Conservation (phyloP, 2,888 invertebrate genomes). For the Trilocha varians region DNA sequence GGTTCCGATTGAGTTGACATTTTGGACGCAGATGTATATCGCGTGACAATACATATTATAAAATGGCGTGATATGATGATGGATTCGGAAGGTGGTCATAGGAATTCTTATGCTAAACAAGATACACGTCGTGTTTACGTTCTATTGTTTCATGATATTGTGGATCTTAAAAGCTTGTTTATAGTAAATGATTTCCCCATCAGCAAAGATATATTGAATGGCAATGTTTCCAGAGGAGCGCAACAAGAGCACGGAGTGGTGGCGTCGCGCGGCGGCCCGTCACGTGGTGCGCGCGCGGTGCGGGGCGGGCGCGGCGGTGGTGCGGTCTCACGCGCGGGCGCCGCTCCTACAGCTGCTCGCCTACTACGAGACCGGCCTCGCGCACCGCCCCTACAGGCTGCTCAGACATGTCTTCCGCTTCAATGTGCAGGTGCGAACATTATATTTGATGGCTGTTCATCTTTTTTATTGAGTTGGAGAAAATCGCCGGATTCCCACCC, state of each 20-base stretch:
- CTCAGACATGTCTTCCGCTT: constrained; percentile 51
- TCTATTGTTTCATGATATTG: too few relatives aligned
- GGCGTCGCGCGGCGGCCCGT: constrained; percentile 29
- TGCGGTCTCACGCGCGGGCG: constrained; percentile 36
- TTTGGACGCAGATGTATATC: too few relatives aligned
- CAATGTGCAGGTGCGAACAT: constrained; percentile 31
- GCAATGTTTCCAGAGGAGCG: constrained; percentile 44
- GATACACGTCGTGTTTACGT: too few relatives aligned
- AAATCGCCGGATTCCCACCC: too few relatives aligned
- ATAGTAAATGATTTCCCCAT: too few relatives aligned
- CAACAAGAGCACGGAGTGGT: constrained; percentile 32
- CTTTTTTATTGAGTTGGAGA: too few relatives aligned
- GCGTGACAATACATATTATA: too few relatives aligned
- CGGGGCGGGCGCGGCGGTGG: constrained; percentile 20
- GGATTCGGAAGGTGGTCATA: too few relatives aligned
- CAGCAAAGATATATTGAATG: neutral
- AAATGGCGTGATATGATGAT: too few relatives aligned
- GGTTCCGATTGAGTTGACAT: too few relatives aligned
- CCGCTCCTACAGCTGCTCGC: constrained; percentile 41
- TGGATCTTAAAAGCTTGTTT: too few relatives aligned
- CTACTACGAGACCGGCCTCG: constrained; percentile 47
- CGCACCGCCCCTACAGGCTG: constrained; percentile 36
- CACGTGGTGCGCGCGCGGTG: constrained; percentile 20
- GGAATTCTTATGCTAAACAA: too few relatives aligned
- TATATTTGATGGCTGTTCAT: neutral